Base-by-base conservation (phyloP, 2,113 vertebrate species). In the Oophaga pumilio region DNA sequence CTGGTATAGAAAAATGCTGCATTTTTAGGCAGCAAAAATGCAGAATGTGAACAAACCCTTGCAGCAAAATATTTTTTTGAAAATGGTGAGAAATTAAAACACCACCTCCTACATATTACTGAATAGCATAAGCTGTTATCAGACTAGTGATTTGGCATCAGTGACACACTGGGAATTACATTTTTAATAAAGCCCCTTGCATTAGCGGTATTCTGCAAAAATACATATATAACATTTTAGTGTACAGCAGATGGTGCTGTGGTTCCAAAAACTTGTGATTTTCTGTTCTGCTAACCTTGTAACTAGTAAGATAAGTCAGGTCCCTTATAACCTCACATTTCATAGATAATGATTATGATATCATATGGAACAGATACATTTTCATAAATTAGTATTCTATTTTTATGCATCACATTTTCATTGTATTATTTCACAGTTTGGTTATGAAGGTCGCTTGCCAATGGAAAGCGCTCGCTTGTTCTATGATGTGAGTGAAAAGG, bases 401-500 rank as follows among this genome's bases (percentile, higher is more conserved):
- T 76, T 10, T 22, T 76, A 49, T 50, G 20, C 13, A 76, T n/a
- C 9, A 74, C 17, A 20, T 49, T 7, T 88, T 76, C 50, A 86
- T 6, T 83, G 74, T 53, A 88, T 59, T 62, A 82, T 89, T 26
- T 50, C 0, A 26, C 92, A 97, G 97, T 96, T 94, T 0, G 97
- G 97, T 74, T 97, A 95, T 0, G 98, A 99, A 92, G 98, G 97
- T 57, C 95, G 96, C 0, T 94, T 99, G 13, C 96, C 97, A 0
- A 93, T 99, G 92, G 94, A 90, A 89, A 97, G 97, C 0, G 98
- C 98, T 6, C 96, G 96, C 6, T 94, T 99, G 50, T 99, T 99
- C 91, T 99, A 99, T 0, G 96, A 99, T 4, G 92, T 95, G 92
- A 99, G 98, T 0, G 98, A 99, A 93, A 97, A 97, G 90, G 97